Evolutionary conservation across 2,797 vertebrate genomes (phyloP).

Genomic region (Bovichtus variegatus): DNA sequence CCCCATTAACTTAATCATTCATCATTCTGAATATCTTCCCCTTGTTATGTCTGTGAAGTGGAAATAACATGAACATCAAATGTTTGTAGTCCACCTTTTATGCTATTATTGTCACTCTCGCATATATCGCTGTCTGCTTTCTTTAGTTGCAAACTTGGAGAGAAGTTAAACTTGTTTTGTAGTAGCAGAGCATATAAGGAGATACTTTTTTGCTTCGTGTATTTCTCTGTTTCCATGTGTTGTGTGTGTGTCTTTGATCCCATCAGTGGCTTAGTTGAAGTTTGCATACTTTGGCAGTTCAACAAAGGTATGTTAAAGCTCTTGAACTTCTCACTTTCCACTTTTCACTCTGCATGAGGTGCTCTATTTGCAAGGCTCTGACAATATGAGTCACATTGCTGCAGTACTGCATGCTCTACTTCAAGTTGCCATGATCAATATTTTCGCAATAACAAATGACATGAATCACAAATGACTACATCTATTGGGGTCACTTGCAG

Average conservation of each 20-base stretch:
- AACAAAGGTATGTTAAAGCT: conserved; percentile 53
- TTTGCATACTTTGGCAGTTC: conserved; percentile 42
- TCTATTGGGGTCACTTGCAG: neutral
- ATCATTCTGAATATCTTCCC: conserved; percentile 26
- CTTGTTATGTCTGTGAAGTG: conserved; percentile 13
- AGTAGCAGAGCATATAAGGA: conserved; percentile 21
- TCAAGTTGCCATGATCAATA: neutral
- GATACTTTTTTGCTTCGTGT: conserved; percentile 20
- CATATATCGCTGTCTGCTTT: neutral
- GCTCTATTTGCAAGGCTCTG: conserved; percentile 20
- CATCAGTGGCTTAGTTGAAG: conserved; percentile 35
- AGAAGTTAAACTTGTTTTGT: conserved; percentile 45
- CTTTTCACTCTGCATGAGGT: conserved; percentile 27
- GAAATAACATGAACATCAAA: conserved; percentile 43
- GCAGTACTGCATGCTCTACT: neutral
- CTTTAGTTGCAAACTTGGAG: conserved; percentile 50
- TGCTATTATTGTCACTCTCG: conserved; percentile 40
- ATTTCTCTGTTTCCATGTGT: conserved; percentile 49
- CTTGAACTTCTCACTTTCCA: conserved; percentile 35
- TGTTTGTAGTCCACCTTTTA: conserved; percentile 35
- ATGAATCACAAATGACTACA: neutral
- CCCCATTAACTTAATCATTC: conserved; percentile 15
- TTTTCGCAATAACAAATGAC: neutral
- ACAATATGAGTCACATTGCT: neutral
- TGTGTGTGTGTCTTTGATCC: conserved; percentile 43